Evolutionary conservation across 2,797 vertebrate species (phyloP).

Genomic region (Myioborus miniatus): DNA sequence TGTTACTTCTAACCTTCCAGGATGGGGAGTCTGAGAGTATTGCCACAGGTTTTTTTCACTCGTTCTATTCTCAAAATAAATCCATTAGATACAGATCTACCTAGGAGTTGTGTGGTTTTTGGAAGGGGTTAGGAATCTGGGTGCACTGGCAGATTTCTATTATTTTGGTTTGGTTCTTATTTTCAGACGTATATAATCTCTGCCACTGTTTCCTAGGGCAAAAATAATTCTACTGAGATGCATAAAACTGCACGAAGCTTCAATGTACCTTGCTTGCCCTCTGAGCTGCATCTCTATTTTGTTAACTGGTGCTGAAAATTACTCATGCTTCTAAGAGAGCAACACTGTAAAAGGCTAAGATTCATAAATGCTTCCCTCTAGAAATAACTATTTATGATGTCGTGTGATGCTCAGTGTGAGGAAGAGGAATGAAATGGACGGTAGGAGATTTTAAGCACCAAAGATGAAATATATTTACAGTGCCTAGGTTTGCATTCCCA

Average conservation of each 20-base stretch:
- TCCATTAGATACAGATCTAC: background rate
- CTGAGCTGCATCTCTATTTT: background rate
- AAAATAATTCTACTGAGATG: background rate
- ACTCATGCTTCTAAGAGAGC: background rate
- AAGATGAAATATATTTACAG: background rate
- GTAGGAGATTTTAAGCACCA: background rate
- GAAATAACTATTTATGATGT: background rate
- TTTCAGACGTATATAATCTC: background rate
- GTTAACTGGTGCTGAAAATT: background rate
- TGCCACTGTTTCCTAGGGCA: background rate
- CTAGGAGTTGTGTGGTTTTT: background rate
- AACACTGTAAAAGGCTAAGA: background rate
- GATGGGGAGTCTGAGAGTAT: background rate
- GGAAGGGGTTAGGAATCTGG: background rate
- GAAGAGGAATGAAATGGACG: background rate
- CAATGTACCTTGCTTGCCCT: background rate
- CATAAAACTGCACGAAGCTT: rapidly evolving
- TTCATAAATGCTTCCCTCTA: background rate
- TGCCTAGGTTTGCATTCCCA: background rate
- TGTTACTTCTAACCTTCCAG: background rate
- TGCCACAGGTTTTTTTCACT: background rate
- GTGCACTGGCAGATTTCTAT: background rate
- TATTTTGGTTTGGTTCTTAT: background rate
- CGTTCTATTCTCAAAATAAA: background rate
- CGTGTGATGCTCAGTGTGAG: background rate